phyloP scores from a whole-genome alignment of 2,113 vertebrate genomes.

The Mungos mungo region DNA sequence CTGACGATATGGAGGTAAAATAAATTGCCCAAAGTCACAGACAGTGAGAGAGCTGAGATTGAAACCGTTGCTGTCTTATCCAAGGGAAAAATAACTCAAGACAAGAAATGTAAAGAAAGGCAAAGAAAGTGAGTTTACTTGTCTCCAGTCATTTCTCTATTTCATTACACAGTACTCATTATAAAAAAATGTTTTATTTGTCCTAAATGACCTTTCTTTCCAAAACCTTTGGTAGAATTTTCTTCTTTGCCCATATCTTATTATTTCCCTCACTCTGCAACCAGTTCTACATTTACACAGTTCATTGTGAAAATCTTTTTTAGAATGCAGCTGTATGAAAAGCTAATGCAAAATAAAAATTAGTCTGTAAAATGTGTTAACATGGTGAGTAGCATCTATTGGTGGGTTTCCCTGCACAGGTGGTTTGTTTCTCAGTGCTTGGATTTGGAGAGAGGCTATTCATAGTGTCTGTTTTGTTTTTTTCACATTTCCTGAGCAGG shows the following conservation, averaged over 20 bases:
- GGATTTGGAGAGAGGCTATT: neutral
- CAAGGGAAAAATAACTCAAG: neutral
- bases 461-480: neutral
- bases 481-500: neutral
- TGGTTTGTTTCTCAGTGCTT: neutral
- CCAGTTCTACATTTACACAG: neutral
- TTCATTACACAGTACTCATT: neutral
- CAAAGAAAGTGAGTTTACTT: neutral
- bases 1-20: neutral
- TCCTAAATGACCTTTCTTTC: neutral
- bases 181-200: neutral
- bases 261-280: neutral
- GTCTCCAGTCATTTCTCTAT: neutral
- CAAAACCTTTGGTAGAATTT: neutral
- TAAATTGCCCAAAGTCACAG: neutral
- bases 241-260: neutral
- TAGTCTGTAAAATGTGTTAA: neutral
- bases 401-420: neutral
- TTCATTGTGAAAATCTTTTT: neutral
- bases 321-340: conserved; percentile 34
- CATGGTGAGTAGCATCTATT: neutral
- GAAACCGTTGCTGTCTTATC: neutral
- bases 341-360: conserved; percentile 50
- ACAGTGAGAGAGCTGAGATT: neutral
- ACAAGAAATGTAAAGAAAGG: neutral